Base-by-base conservation (phyloP, 2,113 vertebrate species). In the Rhipidura dahli region DNA sequence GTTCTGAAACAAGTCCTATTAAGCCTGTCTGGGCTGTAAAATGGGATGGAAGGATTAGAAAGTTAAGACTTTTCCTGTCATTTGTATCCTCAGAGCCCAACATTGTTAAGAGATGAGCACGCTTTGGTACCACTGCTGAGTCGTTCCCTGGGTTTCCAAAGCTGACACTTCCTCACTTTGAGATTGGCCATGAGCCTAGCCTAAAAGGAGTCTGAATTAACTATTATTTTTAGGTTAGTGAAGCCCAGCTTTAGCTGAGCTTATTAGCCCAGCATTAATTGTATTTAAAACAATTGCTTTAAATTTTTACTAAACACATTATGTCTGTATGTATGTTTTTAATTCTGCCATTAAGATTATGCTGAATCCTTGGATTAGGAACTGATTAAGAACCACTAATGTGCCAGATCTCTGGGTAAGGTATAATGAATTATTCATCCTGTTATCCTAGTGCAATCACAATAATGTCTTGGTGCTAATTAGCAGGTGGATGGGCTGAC, bases 361-460 rank as follows among this genome's bases (percentile, higher is more conserved):
- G 30, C n/a, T 80, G 79, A 37, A 85, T 85, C 53, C 50, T 83
- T 83, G 59, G 54, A 64, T 78, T 77, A 71, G 54, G 61, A 82
- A 54, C 39, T 64, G 60, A 63, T 92, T 49, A 82, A 81, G 87
- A 82, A 12, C 13, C 50, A 30, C 77, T 84, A 3, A 81, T 44
- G 22, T 35, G 26, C 35, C 73, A 45, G 28, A 21, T 78, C 50
- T 40, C 56, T 83, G 72, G 22, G n/a, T 69, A 57, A 86, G 21
- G 33, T 37, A 18, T 42, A 56, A 66, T 87, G 81, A 91, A 93
- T 95, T 87, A 93, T 87, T 94, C 70, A 87, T 92, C 33, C 47
- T 68, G 61, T 45, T 94, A 65, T 50, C 66, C 50, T 21, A 7
- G 7, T 30, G n/a, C 56, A 87, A 82, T 85, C 94, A 85, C 69